phyloP scores from a whole-genome alignment of 2,888 invertebrate genomes.

The Apamea monoglypha region DNA sequence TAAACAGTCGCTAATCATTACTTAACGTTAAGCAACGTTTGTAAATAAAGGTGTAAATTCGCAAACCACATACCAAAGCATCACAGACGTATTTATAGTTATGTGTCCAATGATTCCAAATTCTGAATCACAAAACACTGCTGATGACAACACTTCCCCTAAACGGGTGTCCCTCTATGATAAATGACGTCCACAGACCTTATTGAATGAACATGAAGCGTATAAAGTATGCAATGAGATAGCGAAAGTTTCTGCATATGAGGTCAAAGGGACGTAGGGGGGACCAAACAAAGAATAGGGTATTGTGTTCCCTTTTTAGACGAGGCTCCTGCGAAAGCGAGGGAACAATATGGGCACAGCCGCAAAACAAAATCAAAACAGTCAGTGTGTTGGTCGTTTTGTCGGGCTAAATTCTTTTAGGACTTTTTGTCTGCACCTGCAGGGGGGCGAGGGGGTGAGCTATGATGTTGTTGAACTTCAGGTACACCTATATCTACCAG shows the following conservation, averaged over 20 bases:
- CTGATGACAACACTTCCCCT: slow-evolving; percentile 19
- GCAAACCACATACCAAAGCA: background rate
- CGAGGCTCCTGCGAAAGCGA: slow-evolving; percentile 49
- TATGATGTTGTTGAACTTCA: background rate
- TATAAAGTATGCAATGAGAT: slow-evolving; percentile 53
- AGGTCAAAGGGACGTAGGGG: slow-evolving; percentile 58
- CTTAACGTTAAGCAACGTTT: too few species aligned
- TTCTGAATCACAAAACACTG: slow-evolving; percentile 12
- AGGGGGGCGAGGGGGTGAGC: background rate
- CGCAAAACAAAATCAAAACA: slow-evolving; percentile 52
- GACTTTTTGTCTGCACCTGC: slow-evolving; percentile 32
- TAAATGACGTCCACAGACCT: slow-evolving; percentile 39
- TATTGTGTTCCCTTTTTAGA: slow-evolving; percentile 65
- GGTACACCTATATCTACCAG: background rate
- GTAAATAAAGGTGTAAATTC: background rate
- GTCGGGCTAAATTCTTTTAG: slow-evolving; percentile 36
- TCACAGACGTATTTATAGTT: background rate
- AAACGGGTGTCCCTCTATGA: slow-evolving; percentile 33
- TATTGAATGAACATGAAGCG: slow-evolving; percentile 53
- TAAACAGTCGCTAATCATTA: too few species aligned
- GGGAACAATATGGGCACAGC: slow-evolving; percentile 42
- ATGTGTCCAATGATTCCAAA: background rate
- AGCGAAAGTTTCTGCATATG: slow-evolving; percentile 50
- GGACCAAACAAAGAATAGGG: slow-evolving; percentile 60
- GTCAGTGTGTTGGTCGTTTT: slow-evolving; percentile 31